Evolutionary conservation across 2,113 vertebrate genomes (phyloP).

Genomic region (Centropus unirufus): DNA sequence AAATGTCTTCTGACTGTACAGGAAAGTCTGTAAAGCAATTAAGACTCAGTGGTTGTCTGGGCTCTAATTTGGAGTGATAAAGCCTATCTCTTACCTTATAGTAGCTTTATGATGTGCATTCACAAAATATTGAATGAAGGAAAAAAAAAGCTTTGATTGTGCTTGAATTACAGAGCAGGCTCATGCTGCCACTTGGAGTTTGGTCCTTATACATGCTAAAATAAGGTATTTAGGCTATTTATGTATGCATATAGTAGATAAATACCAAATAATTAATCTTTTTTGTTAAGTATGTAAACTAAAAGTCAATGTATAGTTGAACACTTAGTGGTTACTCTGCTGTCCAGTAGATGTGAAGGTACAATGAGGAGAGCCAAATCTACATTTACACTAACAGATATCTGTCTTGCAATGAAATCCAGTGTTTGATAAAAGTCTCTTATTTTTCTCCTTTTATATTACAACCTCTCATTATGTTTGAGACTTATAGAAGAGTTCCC

Average conservation of each 20-base stretch:
- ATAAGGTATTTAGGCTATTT: neutral
- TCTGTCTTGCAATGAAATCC: neutral
- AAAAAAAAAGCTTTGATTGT: neutral
- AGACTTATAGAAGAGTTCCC: rapidly evolving
- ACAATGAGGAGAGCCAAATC: neutral
- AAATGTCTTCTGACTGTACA: neutral
- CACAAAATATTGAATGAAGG: no score
- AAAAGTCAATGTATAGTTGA: neutral
- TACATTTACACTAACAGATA: neutral
- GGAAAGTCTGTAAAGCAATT: neutral
- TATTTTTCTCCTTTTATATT: neutral
- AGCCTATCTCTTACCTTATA: neutral
- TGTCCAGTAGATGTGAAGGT: neutral
- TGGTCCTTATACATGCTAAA: neutral
- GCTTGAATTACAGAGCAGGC: neutral
- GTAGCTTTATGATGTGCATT: neutral
- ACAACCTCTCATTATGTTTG: neutral
- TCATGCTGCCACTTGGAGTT: neutral
- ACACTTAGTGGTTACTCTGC: rapidly evolving
- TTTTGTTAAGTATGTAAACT: neutral
- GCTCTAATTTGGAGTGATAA: neutral
- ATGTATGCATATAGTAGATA: rapidly evolving
- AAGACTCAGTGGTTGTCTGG: neutral
- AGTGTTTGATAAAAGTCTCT: neutral
- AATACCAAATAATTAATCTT: neutral